Base-by-base conservation (phyloP, 2,797 vertebrate genomes). In the Eutrigla gurnardus region DNA sequence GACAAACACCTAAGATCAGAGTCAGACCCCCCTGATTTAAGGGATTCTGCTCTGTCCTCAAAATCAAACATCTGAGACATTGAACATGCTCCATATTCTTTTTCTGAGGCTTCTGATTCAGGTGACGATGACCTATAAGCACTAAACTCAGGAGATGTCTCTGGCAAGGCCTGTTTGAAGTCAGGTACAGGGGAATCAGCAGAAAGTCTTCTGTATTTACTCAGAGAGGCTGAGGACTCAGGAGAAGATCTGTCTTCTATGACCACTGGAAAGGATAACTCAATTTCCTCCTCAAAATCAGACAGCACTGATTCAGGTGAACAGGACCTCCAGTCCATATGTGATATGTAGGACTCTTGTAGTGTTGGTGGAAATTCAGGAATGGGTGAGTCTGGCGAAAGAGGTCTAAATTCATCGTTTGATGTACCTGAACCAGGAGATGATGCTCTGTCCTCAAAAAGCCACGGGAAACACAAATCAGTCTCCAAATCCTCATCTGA, bases 291-390 rank as follows among this genome's bases (percentile, higher is more conserved):
- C 3, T 89, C 84, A n/a, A 35, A 73, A 73, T 83, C 74, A 6
- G 91, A 88, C 18, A 18, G 69, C 61, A 84, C 32, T 49, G 89
- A 90, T n/a, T 82, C 88, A 54, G 79, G 75, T 67, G 91, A 91
- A 50, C 67, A 63, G 10, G 77, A 75, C 37, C 80, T 81, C 3
- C 8, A 47, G 11, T 50, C 59, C 5, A 69, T 18, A 32, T 40
- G 71, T 45, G 7, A 32, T 37, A 49, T 18, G 0, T 0, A 36
- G 2, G 43, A 60, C 6, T 81, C 67, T 13, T 63, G 55, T 7
- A 70, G 14, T 1, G 7, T 32, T 25, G 58, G 46, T 13, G 12
- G 66, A 55, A 85, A 87, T 0, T 88, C 65, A 46, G 71, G 71
- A 65, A 88, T 55, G 12, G 84, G 82, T 6, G 86, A 89, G 39